Evolutionary conservation across 1,140 invertebrate genomes (phyloP).

Genomic region (Magallana angulata): DNA sequence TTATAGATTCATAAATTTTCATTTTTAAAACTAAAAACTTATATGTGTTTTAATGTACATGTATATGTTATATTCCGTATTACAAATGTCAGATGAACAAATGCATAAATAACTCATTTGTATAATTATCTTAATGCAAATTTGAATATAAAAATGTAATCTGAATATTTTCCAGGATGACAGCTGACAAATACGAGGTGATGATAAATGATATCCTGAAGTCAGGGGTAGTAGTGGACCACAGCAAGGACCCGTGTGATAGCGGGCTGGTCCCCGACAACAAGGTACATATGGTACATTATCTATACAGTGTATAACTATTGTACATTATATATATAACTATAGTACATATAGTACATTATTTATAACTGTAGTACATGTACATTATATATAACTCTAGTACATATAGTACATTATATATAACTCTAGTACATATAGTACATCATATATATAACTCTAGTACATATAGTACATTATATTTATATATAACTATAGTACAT

Average conservation of each 20-base stretch:
- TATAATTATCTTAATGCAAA: background rate
- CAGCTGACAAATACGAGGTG: constrained; percentile 83
- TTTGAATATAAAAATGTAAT: constrained; percentile 57
- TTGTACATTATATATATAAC: too few species aligned
- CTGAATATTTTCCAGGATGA: constrained; percentile 80
- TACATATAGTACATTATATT: too few species aligned
- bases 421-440: too few species aligned
- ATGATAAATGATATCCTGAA: constrained; percentile 81
- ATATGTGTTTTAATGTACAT: background rate
- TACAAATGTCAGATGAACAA: background rate
- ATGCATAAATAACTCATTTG: too few species aligned
- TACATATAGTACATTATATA: too few species aligned
- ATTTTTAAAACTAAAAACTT: background rate
- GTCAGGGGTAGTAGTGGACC: constrained; percentile 81
- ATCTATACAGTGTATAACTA: constrained; percentile 79
- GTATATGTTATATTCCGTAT: constrained; percentile 33
- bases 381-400: too few species aligned
- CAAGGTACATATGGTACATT: constrained; percentile 79
- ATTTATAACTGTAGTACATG: too few species aligned
- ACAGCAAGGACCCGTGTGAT: constrained; percentile 82
- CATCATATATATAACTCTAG: too few species aligned
- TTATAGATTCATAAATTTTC: too few species aligned
- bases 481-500: too few species aligned
- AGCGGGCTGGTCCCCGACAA: constrained; percentile 71
- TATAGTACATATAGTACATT: too few species aligned